phyloP scores from a whole-genome alignment of 2,113 vertebrate genomes.

The Sylvietta virens region DNA sequence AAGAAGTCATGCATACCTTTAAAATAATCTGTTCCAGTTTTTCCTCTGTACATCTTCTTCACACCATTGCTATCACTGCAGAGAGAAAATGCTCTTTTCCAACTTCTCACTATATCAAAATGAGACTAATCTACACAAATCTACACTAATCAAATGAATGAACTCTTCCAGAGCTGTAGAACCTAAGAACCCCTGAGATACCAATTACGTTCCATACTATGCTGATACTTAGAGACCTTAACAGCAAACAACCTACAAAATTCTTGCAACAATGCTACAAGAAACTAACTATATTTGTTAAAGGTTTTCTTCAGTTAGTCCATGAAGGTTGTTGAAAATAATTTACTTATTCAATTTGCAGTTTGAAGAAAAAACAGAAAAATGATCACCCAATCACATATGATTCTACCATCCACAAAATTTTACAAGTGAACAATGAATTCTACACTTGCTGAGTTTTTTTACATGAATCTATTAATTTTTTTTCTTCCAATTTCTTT shows the following conservation, averaged over 20 bases:
- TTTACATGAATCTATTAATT: background rate
- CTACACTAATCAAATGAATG: background rate
- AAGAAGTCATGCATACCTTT: background rate
- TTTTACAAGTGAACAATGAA: background rate
- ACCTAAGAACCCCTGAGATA: background rate
- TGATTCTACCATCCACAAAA: background rate
- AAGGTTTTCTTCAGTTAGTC: background rate
- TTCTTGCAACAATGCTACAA: background rate
- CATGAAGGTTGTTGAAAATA: background rate
- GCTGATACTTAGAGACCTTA: background rate
- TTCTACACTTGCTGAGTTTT: background rate
- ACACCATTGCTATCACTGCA: background rate
- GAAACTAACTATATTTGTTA: background rate
- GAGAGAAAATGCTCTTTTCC: background rate
- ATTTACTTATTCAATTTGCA: background rate
- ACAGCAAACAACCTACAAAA: background rate
- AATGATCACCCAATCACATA: background rate
- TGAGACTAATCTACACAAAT: background rate
- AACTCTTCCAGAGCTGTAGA: background rate
- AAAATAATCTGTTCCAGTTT: background rate
- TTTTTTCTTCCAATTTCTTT: background rate
- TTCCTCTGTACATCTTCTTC: background rate
- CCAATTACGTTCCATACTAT: background rate
- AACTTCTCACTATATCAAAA: background rate
- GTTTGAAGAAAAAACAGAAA: background rate